Evolutionary conservation across 2,797 vertebrate species (phyloP).

Genomic region (Galago senegalensis): DNA sequence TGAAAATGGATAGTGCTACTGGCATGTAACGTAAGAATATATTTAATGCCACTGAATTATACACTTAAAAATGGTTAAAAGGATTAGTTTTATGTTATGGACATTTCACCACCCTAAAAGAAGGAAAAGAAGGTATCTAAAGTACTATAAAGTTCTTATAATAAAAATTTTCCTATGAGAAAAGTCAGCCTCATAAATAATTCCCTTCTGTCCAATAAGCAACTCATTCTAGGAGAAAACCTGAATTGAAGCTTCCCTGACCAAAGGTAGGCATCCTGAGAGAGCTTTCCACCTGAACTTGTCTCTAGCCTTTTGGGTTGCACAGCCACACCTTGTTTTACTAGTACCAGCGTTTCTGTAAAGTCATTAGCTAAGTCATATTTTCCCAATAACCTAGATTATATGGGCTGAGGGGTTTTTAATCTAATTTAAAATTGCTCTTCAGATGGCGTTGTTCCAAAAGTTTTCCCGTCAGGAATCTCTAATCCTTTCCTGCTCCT

Average conservation of each 20-base stretch:
- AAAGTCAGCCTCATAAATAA: constrained; percentile 31
- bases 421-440: constrained; percentile 27
- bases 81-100: neutral
- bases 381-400: neutral
- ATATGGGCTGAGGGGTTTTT: neutral
- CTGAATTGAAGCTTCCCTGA: neutral
- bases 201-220: neutral
- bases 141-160: neutral
- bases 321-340: neutral
- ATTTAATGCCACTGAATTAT: neutral
- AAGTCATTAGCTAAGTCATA: neutral
- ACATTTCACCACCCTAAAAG: neutral
- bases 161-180: constrained; percentile 7
- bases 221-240: neutral
- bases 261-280: neutral
- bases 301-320: neutral
- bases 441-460: neutral
- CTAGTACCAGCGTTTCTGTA: neutral
- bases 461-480: neutral
- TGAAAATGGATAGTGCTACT: neutral
- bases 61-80: neutral
- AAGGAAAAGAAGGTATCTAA: neutral
- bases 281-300: neutral
- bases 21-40: neutral
- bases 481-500: neutral